These are phyloP conservation scores for Drosophila punjabiensis DNA, from an alignment of 1,140 invertebrate genomes.

Conservation along the genomic window DNA sequence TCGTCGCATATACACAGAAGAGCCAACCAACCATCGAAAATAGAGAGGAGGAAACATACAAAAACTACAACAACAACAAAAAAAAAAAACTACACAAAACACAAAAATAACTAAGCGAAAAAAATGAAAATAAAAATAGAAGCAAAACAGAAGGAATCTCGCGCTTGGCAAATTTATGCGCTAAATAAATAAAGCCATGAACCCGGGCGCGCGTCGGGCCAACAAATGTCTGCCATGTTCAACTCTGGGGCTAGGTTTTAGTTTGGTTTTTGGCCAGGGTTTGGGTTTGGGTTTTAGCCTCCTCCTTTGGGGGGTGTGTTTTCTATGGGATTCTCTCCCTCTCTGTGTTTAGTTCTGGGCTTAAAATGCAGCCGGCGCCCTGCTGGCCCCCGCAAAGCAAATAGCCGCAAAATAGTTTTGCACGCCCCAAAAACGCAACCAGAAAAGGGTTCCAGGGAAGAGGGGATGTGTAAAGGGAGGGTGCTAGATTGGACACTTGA, in stretches of 20 bases:
- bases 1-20: conserved; percentile 43
- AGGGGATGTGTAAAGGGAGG: neutral
- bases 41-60: conserved; percentile 28
- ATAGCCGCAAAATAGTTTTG: conserved; percentile 80
- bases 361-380: conserved; percentile 57
- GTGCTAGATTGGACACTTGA: conserved; percentile 3
- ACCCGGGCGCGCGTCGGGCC: conserved; percentile 48
- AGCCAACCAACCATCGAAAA: conserved; percentile 48
- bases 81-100: conserved; percentile 3
- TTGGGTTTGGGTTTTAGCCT: neutral
- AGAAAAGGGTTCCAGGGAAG: conserved; percentile 1
- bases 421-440: conserved; percentile 49
- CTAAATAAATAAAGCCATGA: conserved; percentile 84
- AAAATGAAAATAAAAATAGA: conserved; percentile 4
- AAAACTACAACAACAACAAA: neutral
- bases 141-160: conserved; percentile 47
- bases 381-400: conserved; percentile 63
- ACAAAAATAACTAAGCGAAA: conserved; percentile 26
- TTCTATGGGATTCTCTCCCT: conserved; percentile 27
- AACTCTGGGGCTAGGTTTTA: conserved; percentile 31
- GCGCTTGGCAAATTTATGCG: conserved; percentile 78
- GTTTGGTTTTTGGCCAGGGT: conserved; percentile 34
- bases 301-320: neutral
- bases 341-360: conserved; percentile 21
- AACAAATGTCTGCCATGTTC: conserved; percentile 60